Evolutionary conservation across 2,797 vertebrate genomes (phyloP), one percentile per base, ranked within the genome.

Genomic region (Peromyscus melanophrys): DNA sequence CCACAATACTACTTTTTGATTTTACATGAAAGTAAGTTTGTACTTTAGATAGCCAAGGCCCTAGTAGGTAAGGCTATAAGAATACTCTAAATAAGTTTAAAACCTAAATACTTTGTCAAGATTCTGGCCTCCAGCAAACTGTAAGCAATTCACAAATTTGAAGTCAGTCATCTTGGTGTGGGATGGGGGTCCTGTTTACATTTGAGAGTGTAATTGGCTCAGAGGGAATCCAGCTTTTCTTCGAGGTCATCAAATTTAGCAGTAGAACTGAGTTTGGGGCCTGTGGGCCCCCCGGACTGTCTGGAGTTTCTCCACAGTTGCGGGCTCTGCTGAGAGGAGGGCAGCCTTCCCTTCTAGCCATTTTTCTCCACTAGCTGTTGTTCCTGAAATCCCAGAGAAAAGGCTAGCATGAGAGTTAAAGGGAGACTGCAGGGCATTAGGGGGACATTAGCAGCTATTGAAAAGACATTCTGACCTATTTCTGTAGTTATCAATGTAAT

Each of bases 381-480:
- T 59, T 97, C 61, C 86, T 94, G 63, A 88, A 78, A 11, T 83
- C 77, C 75, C 71, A 91, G 67, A 97, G 90, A 88, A 97, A 97
- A 96, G 61, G 94, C 96, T 84, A 97, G 92, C 83, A 55, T 0
- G 1, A 92, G 83, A 97, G 94, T 97, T 97, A 95, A 96, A 97
- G 81, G 59, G 89, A 95, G 76, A 73, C 95, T 43, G 69, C 82
- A 40, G 94, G 95, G 84, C 94, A 97, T 98, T 96, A 97, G 90
- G 91, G 84, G 86, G 96, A 93, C 89, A 98, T 98, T 96, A 97
- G 94, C 95, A 96, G 97, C 97, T 97, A 97, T 97, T 97, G 98
- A 96, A 96, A 97, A 97, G 97, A 95, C 97, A 97, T 97, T 97
- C 95, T 97, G 97, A 98, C 97, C 97, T 97, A 96, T 98, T 98